Evolutionary conservation across 2,113 vertebrate genomes (phyloP).

Genomic region (Antennarius striatus): DNA sequence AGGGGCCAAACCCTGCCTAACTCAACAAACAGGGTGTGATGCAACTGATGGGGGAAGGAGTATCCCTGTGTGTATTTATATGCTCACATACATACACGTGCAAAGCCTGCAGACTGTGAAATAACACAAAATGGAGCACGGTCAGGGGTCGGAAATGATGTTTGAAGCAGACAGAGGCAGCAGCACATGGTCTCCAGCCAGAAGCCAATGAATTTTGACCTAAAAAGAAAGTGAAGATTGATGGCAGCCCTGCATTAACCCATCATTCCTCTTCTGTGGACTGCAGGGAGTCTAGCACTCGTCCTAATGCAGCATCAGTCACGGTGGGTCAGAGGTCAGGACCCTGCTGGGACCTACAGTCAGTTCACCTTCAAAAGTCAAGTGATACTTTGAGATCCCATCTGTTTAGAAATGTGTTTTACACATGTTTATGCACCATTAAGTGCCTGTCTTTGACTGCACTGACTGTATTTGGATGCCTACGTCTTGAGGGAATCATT

Average conservation of each 20-base stretch:
- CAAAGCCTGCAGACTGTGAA: conserved; percentile 13
- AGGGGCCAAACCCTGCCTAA: conserved; percentile 53
- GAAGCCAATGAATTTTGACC: conserved; percentile 19
- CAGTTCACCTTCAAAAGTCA: conserved; percentile 13
- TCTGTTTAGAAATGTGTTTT: no score
- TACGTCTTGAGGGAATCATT: no score
- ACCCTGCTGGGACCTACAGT: conserved; percentile 7
- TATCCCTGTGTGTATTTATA: conserved; percentile 22
- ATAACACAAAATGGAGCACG: conserved; percentile 3
- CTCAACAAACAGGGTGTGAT: conserved; percentile 65
- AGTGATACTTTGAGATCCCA: neutral
- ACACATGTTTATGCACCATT: no score
- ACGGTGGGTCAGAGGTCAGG: conserved; percentile 38
- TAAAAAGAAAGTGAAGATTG: conserved; percentile 39
- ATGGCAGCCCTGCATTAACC: conserved; percentile 18
- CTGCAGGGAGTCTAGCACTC: conserved; percentile 28
- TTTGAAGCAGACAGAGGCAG: conserved; percentile 23
- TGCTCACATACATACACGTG: conserved; percentile 2
- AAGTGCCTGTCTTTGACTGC: no score
- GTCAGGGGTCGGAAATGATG: conserved; percentile 26
- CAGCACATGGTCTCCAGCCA: conserved; percentile 23
- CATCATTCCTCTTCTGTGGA: conserved; percentile 43
- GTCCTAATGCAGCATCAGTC: conserved; percentile 24
- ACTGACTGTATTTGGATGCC: no score
- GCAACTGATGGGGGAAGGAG: conserved; percentile 9